Evolutionary conservation across 2,888 invertebrate species (phyloP).

Genomic region (Erpobdella octoculata): DNA sequence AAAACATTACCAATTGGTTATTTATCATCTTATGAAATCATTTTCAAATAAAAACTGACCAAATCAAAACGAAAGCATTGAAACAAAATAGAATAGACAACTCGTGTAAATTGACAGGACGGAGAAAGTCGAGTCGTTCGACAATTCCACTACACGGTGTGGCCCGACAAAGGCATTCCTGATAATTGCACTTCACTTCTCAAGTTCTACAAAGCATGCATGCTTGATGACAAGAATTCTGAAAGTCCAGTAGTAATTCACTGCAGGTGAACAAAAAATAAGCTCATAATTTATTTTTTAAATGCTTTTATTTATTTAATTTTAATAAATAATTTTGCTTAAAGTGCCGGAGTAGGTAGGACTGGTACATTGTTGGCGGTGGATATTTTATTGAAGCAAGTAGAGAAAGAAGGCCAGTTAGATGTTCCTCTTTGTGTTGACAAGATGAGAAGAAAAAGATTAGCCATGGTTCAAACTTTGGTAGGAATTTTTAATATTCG

Average conservation of each 20-base stretch:
- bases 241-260: conserved; percentile 31
- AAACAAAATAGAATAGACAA: neutral
- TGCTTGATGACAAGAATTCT: neutral
- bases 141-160: conserved; percentile 51
- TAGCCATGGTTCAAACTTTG: conserved; percentile 51
- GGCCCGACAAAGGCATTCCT: conserved; percentile 51
- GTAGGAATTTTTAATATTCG: conserved; percentile 23
- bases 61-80: neutral
- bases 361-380: conserved; percentile 50
- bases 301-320: neutral
- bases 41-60: neutral
- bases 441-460: conserved; percentile 46
- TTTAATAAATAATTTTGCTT: neutral
- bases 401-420: conserved; percentile 43
- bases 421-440: conserved; percentile 47
- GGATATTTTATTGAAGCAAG: conserved; percentile 47
- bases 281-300: neutral
- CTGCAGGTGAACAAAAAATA: conserved; percentile 33
- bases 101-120: conserved; percentile 29
- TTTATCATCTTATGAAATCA: too few relatives aligned
- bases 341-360: conserved; percentile 50
- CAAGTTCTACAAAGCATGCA: conserved; percentile 35
- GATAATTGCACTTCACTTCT: conserved; percentile 38
- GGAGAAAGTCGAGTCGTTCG: conserved; percentile 38
- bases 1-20: too few relatives aligned